These are phyloP conservation scores for Mystacornis crossleyi DNA, from an alignment of 2,113 vertebrate genomes.

Conservation along the genomic window DNA sequence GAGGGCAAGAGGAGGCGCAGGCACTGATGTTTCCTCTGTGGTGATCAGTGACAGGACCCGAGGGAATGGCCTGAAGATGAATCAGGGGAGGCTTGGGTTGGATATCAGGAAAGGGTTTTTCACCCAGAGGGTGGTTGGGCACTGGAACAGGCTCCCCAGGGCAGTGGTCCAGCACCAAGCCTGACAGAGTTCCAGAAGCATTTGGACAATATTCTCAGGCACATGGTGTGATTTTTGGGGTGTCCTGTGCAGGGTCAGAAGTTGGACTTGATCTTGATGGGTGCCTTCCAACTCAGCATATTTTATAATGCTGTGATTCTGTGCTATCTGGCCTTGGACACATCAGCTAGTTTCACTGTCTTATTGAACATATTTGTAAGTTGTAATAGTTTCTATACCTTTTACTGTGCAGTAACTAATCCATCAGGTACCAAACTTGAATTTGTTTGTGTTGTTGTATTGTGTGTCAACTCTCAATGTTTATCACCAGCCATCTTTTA, in stretches of 20 bases:
- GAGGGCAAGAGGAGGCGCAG: background rate
- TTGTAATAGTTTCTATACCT: background rate
- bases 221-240: background rate
- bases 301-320: background rate
- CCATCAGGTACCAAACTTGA: background rate
- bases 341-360: background rate
- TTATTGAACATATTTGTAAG: background rate
- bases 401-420: background rate
- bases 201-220: background rate
- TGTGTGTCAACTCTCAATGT: background rate
- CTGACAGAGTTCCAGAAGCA: background rate
- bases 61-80: background rate
- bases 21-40: background rate
- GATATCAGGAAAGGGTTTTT: background rate
- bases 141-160: background rate
- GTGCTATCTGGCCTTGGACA: background rate
- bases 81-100: background rate
- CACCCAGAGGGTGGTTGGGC: accelerated
- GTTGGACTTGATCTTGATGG: background rate
- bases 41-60: background rate
- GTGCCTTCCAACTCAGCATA: background rate
- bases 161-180: background rate
- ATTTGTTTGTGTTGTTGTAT: background rate
- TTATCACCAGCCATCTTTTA: background rate
- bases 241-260: background rate